Evolutionary conservation across 2,888 invertebrate genomes (phyloP).

Genomic region (Eristalinus sepulchralis): DNA sequence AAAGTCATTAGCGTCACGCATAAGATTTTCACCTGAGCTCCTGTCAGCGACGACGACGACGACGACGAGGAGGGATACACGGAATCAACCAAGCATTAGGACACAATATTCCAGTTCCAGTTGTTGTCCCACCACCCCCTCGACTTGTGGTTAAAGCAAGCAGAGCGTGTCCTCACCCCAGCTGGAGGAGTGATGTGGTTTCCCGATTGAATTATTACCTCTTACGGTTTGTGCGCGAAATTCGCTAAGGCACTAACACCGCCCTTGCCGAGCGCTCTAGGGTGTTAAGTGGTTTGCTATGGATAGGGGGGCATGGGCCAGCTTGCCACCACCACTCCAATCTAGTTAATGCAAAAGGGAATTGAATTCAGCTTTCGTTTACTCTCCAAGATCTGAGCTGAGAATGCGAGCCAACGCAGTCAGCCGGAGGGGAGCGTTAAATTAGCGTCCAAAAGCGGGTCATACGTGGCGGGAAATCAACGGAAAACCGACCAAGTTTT

Average conservation of each 20-base stretch:
- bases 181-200: slow-evolving; percentile 28
- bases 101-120: slow-evolving; percentile 19
- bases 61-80: neutral
- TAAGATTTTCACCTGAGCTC: slow-evolving; percentile 50
- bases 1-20: slow-evolving; percentile 54
- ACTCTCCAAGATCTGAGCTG: neutral
- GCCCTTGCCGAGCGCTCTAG: neutral
- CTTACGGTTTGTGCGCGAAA: slow-evolving; percentile 29
- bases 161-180: neutral
- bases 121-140: neutral
- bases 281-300: slow-evolving; percentile 27
- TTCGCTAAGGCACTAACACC: slow-evolving; percentile 9
- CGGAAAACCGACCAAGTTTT: neutral
- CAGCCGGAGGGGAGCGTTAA: neutral
- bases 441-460: neutral
- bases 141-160: neutral
- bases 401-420: neutral
- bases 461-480: neutral
- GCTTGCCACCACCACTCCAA: slow-evolving; percentile 5
- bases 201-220: slow-evolving; percentile 46
- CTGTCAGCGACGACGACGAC: neutral
- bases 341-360: slow-evolving; percentile 28
- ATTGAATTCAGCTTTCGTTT: slow-evolving; percentile 6
- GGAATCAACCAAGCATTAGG: slow-evolving; percentile 15
- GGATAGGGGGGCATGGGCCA: neutral